Evolutionary conservation across 2,888 invertebrate species (phyloP).

Genomic region (Myathropa florea): DNA sequence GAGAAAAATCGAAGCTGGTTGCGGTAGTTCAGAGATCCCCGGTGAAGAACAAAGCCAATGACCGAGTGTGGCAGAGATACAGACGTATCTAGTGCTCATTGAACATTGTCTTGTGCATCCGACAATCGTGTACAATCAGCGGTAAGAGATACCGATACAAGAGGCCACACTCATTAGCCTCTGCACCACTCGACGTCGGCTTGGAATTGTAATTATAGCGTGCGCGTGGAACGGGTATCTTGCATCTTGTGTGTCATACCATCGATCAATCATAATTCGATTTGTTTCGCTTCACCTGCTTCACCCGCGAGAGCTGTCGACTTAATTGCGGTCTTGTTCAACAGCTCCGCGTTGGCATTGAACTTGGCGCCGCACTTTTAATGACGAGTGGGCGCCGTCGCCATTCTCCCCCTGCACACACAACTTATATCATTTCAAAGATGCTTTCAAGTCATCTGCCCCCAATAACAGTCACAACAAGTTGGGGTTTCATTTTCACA

Average conservation of each 20-base stretch:
- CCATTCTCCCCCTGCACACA: too few species aligned
- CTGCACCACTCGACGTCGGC: neutral
- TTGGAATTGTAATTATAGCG: constrained; percentile 1
- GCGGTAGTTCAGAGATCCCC: neutral
- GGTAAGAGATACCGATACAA: constrained; percentile 13
- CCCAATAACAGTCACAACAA: neutral
- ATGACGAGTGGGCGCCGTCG: neutral
- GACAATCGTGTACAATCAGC: neutral
- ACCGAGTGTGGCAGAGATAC: neutral
- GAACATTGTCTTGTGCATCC: neutral
- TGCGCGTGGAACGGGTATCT: neutral
- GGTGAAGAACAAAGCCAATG: constrained; percentile 4
- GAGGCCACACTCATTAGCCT: constrained; percentile 4
- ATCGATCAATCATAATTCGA: neutral
- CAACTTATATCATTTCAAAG: neutral
- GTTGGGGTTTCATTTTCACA: neutral
- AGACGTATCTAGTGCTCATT: neutral
- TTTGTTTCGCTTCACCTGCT: neutral
- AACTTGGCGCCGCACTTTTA: neutral
- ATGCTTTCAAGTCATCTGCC: neutral
- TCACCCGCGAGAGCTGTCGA: neutral
- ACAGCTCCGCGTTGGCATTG: neutral
- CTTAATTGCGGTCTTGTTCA: neutral
- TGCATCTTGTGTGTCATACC: neutral
- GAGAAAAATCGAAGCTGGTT: neutral